These are phyloP conservation scores for Agrochola circellaris DNA, from an alignment of 2,888 invertebrate species.

Conservation along the genomic window DNA sequence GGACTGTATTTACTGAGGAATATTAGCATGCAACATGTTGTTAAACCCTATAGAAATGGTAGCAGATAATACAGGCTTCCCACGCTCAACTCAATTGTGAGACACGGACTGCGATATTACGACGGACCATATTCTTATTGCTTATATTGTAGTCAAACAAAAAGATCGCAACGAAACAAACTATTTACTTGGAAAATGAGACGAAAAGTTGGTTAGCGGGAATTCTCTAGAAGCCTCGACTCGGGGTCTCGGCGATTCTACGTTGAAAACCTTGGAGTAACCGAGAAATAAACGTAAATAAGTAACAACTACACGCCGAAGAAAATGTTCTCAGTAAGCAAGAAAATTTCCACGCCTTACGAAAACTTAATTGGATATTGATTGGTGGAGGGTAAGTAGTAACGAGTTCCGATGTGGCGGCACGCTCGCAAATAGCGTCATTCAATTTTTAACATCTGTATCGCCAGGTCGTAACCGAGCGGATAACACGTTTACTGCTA, in stretches of 20 bases:
- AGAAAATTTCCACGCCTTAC: slow-evolving; percentile 45
- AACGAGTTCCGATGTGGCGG: slow-evolving; percentile 52
- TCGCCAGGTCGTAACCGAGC: slow-evolving; percentile 66
- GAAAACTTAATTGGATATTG: slow-evolving; percentile 61
- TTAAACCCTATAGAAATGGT: slow-evolving; percentile 70
- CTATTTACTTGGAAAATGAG: slow-evolving; percentile 26
- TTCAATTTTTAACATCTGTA: slow-evolving; percentile 69
- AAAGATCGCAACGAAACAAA: slow-evolving; percentile 28
- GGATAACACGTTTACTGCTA: slow-evolving; percentile 73
- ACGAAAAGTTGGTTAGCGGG: slow-evolving; percentile 12
- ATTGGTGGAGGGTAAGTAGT: slow-evolving; percentile 47
- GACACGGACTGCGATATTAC: slow-evolving; percentile 63
- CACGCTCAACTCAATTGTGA: slow-evolving; percentile 76
- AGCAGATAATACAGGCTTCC: slow-evolving; percentile 77
- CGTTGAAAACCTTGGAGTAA: slow-evolving; percentile 20
- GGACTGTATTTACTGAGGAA: slow-evolving; percentile 62
- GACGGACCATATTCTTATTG: slow-evolving; percentile 51
- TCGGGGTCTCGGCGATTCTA: not conserved
- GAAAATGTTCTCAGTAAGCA: slow-evolving; percentile 43
- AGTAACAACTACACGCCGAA: slow-evolving; percentile 26
- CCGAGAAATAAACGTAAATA: slow-evolving; percentile 39
- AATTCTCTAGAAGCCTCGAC: slow-evolving; percentile 10
- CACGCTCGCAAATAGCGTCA: slow-evolving; percentile 63
- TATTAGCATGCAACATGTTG: slow-evolving; percentile 69
- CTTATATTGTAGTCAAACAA: slow-evolving; percentile 42